Evolutionary conservation across 2,888 invertebrate species (phyloP), one percentile per base, ranked within the genome.

Genomic region (Tipula vernalis): DNA sequence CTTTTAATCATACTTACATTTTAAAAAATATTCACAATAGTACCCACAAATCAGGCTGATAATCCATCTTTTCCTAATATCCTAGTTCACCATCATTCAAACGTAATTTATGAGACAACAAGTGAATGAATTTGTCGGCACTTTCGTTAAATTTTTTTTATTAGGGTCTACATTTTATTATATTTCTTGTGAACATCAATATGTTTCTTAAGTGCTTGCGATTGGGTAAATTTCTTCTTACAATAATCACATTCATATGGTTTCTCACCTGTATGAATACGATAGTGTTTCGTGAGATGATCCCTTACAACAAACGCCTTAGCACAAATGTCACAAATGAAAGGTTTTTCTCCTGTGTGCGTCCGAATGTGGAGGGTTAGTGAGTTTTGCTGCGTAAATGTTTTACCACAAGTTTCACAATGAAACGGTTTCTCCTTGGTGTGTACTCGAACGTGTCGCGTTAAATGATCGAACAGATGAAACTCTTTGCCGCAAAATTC

Each of bases 401-500:
- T 41, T 84, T 84, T 84, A 13, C 41, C 36, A 5, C 84, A 84
- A 0, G 41, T 41, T 39, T 36, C 36, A 39, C 84, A 84, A 36
- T 84, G 39, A 28, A 84, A 84, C 15, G 84, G 84, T n/a, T 84
- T 84, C 8, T 84, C 84, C n/a, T 41, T 41, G n/a, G 84, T 84
- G 15, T 84, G 84, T 5, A 84, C 84, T 6, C 84, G 39, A 15
- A 39, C 5, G 28, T 84, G 84, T 13, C 84, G 36, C 6, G 36
- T 84, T 15, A 39, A 84, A 39, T 57, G 84, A 85, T 44, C 51
- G 5, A 42, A 8, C 15, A 28, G 42, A 39, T 51, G 57, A 36
- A 39, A 41, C 36, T 71, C 85, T 44, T 44, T 86, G 5, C 41
- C 86, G 18, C 87, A 87, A 39, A 36, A 86, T 41, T 86, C 84